Conservation (phyloP, 2,797 vertebrate species). For the Gadopsis bispinosus region DNA sequence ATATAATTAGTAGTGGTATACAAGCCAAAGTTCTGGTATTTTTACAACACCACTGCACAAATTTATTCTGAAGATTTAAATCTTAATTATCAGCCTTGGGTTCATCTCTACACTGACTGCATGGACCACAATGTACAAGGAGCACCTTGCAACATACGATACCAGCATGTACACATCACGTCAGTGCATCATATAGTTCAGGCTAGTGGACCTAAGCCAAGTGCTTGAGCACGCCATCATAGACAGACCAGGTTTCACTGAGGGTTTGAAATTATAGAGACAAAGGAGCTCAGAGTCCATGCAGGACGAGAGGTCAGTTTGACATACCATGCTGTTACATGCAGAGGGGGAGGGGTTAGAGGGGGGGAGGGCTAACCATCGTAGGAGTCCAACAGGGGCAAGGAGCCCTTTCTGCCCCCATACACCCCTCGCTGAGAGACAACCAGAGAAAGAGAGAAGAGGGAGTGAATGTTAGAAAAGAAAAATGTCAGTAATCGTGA, state of each 20-base stretch:
- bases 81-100: not conserved
- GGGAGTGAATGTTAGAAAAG: conserved; percentile 86
- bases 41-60: conserved; percentile 50
- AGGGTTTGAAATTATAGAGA: conserved; percentile 47
- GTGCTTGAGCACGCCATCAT: conserved; percentile 38
- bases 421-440: conserved; percentile 87
- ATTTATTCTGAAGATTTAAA: conserved; percentile 5
- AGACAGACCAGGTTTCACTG: conserved; percentile 52
- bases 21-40: conserved; percentile 16
- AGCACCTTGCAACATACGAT: conserved; percentile 63
- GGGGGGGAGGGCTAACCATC: conserved; percentile 86
- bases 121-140: conserved; percentile 44
- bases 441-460: conserved; percentile 69
- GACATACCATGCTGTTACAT: conserved; percentile 90
- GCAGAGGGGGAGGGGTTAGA: conserved; percentile 80
- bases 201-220: conserved; percentile 29
- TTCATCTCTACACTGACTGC: conserved; percentile 33
- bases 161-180: conserved; percentile 64
- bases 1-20: not conserved
- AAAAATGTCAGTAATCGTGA: conserved; percentile 76
- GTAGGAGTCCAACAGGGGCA: conserved; percentile 88
- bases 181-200: conserved; percentile 28
- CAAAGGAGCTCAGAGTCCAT: conserved; percentile 75
- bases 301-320: conserved; percentile 82
- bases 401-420: conserved; percentile 87